Conservation (phyloP, 2,888 invertebrate species). For the Ametastegia equiseti region DNA sequence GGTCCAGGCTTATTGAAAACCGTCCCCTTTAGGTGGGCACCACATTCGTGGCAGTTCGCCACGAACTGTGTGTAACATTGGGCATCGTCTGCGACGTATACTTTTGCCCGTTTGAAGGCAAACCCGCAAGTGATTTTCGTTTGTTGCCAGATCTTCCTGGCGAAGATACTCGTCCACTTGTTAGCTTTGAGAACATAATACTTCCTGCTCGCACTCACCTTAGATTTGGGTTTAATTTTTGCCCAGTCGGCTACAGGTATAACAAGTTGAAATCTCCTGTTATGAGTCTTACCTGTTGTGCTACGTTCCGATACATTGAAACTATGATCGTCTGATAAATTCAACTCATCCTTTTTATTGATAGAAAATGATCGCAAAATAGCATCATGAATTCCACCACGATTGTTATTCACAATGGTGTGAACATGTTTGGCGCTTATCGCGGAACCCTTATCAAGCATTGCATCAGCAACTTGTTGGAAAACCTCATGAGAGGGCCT, state of each 20-base stretch:
- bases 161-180: not conserved
- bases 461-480: constrained; percentile 38
- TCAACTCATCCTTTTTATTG: not conserved
- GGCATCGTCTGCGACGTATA: not conserved
- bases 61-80: not conserved
- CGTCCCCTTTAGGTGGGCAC: not conserved
- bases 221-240: not conserved
- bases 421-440: constrained; percentile 50
- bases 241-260: not conserved
- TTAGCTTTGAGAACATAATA: constrained; percentile 9
- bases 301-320: constrained; percentile 11
- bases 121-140: constrained; percentile 5
- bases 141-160: not conserved
- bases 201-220: not conserved
- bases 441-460: constrained; percentile 39
- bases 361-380: constrained; percentile 28
- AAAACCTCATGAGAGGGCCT: constrained; percentile 43
- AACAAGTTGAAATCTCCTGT: not conserved
- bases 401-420: constrained; percentile 48
- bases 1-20: not conserved
- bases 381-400: constrained; percentile 40
- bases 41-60: constrained; percentile 11
- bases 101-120: constrained; percentile 15
- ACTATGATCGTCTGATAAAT: not conserved
- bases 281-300: not conserved